Conservation (phyloP, 2,888 invertebrate genomes). For the Phaonia tiefii region DNA sequence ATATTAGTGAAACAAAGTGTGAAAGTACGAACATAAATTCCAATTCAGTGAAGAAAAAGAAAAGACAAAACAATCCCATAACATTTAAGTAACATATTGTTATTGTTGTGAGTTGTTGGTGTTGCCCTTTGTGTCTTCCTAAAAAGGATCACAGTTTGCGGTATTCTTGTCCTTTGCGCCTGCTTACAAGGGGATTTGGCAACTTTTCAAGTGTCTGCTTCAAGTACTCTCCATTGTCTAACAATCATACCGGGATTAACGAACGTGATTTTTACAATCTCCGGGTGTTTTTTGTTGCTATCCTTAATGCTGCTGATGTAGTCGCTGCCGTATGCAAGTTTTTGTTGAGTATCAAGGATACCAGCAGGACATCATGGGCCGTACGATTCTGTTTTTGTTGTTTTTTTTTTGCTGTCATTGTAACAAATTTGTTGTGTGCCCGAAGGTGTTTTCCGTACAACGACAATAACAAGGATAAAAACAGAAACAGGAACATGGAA, state of each 20-base stretch:
- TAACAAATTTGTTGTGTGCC: background rate
- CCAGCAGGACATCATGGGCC: conserved; percentile 48
- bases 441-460: conserved; percentile 53
- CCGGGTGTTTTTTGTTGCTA: conserved; percentile 32
- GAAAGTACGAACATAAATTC: conserved; percentile 23
- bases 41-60: conserved; percentile 38
- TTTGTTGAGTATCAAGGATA: conserved; percentile 29
- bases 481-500: no score
- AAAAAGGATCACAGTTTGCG: conserved; percentile 59
- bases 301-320: conserved; percentile 16
- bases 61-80: no score
- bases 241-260: conserved; percentile 59
- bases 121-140: conserved; percentile 9
- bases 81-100: conserved; percentile 9
- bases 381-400: conserved; percentile 22
- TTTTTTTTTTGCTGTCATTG: conserved; percentile 6
- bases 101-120: background rate
- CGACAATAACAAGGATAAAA: background rate
- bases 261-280: conserved; percentile 63
- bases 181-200: conserved; percentile 64
- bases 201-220: conserved; percentile 66
- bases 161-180: conserved; percentile 63
- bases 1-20: conserved; percentile 55
- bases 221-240: conserved; percentile 63
- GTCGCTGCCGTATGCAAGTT: conserved; percentile 8